Base-by-base conservation (phyloP, 2,888 invertebrate species). In the Dermolepida albohirtum region DNA sequence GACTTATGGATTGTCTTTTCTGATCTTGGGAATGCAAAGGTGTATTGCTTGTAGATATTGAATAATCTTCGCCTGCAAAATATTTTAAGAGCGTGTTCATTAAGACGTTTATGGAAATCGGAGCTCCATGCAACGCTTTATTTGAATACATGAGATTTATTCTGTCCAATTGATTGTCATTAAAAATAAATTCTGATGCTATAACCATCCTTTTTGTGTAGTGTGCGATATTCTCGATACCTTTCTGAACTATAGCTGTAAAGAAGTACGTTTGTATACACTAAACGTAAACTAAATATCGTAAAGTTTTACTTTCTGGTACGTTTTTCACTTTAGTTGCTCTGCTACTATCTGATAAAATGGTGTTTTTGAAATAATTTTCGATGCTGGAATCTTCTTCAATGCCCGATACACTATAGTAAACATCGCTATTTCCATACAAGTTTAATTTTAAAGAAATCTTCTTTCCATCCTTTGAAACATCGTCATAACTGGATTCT, bases 81-180 rank as follows among this genome's bases (percentile, higher is more conserved):
- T 75, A 71, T 75, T 85, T 84, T 5, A 85, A 76, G 50, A 87
- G 73, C 1, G 83, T 77, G 70, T 86, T 86, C 71, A 84, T 84
- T 1, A 86, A 71, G 40, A 87, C 72, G 77, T 88, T 87, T 5
- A 86, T 69, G 0, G 87, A 81, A 64, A 86, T 85, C 1, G 86
- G 86, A 1, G 85, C 83, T 55, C 86, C 85, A 70, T 88, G 88
- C 10, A 84, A 73, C 1, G 87, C 84, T 69, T 83, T 82, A 57
- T 80, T 79, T 0, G 87, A 86, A 75, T 84, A 87, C 70, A 84
- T 77, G 1, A 85, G 75, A 68, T 81, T 75, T 6, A 64, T 41
- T 2, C n/a, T 27, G n/a, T 22, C 41, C 1, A 27, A 10, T 29
- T 34, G 29, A 40, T 41, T 62, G 14, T 34, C 63, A 12, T 65